Percentiles rank a stretch among this genome's conserved stretches.
Conservation (phyloP, 2,113 vertebrate genomes). For the Psophia crepitans region DNA sequence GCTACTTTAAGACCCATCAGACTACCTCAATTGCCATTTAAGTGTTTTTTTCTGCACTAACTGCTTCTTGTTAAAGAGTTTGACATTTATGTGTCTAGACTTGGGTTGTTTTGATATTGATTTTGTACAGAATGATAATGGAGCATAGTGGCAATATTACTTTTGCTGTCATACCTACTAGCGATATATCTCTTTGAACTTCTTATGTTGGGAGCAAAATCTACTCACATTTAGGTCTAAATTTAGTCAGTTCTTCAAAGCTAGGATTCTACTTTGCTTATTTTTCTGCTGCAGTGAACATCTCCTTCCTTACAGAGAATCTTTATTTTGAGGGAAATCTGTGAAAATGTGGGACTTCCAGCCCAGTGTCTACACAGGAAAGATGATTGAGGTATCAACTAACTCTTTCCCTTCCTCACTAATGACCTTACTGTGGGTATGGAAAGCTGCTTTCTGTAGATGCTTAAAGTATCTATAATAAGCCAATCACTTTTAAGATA, state of each 20-base stretch:
- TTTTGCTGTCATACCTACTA: constrained; percentile 38
- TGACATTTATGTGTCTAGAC: constrained; percentile 82
- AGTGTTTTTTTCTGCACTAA: constrained; percentile 82
- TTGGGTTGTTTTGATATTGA: constrained; percentile 75
- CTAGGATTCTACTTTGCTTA: not conserved
- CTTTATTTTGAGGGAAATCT: not conserved
- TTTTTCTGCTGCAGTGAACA: not conserved
- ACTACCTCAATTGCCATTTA: constrained; percentile 82
- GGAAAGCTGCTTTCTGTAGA: constrained; percentile 8
- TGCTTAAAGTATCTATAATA: constrained; percentile 3
- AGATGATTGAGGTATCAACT: not conserved
- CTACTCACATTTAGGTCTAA: not conserved
- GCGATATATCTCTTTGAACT: constrained; percentile 45
- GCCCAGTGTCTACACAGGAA: not conserved
- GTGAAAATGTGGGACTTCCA: not conserved
- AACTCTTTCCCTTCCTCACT: not conserved
- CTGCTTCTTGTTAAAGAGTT: constrained; percentile 79
- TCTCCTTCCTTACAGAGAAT: not conserved
- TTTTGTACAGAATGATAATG: constrained; percentile 73
- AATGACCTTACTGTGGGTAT: not conserved
- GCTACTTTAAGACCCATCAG: constrained; percentile 85
- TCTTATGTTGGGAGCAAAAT: not conserved
- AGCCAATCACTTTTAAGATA: constrained; percentile 15
- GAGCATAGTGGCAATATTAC: constrained; percentile 50
- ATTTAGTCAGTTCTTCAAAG: not conserved